phyloP scores from a whole-genome alignment of 1,140 invertebrate genomes.

The Pogonomyrmex barbatus region DNA sequence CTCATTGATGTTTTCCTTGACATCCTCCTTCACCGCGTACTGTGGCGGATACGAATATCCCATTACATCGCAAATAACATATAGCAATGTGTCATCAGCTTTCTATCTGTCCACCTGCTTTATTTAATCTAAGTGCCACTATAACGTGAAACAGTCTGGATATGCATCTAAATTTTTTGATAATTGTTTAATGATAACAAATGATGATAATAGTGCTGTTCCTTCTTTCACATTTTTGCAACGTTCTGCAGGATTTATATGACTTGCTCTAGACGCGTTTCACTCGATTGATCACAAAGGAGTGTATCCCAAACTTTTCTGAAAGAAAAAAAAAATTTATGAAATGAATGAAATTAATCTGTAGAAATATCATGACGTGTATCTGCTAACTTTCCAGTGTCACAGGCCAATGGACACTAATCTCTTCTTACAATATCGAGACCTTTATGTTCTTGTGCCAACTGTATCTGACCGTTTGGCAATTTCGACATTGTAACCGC shows the following conservation, averaged over 20 bases:
- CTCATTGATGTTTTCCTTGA: slow-evolving; percentile 74
- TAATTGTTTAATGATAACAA: slow-evolving; percentile 97
- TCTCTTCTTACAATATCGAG: slow-evolving; percentile 98
- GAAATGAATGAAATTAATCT: slow-evolving; percentile 48
- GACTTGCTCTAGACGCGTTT: slow-evolving; percentile 95
- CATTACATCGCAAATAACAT: slow-evolving; percentile 94
- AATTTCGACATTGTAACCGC: slow-evolving; percentile 92
- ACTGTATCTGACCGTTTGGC: slow-evolving; percentile 89
- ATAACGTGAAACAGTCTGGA: slow-evolving; percentile 94
- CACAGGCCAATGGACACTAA: slow-evolving; percentile 98
- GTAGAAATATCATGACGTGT: not conserved
- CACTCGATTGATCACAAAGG: slow-evolving; percentile 91
- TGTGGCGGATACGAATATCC: slow-evolving; percentile 79
- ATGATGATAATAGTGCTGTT: slow-evolving; percentile 91
- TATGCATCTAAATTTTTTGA: slow-evolving; percentile 98
- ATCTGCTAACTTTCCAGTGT: slow-evolving; percentile 93
- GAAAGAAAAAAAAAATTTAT: slow-evolving; percentile 56
- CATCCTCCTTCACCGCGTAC: slow-evolving; percentile 77
- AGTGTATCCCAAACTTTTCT: slow-evolving; percentile 93
- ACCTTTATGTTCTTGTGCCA: slow-evolving; percentile 95
- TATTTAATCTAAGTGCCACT: slow-evolving; percentile 95
- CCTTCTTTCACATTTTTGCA: slow-evolving; percentile 88
- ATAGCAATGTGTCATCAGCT: slow-evolving; percentile 97
- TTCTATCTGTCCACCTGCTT: slow-evolving; percentile 92
- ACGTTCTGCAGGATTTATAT: slow-evolving; percentile 89